Evolutionary conservation across 1,140 invertebrate genomes (phyloP).

Genomic region (Pemphigus obesinymphae): DNA sequence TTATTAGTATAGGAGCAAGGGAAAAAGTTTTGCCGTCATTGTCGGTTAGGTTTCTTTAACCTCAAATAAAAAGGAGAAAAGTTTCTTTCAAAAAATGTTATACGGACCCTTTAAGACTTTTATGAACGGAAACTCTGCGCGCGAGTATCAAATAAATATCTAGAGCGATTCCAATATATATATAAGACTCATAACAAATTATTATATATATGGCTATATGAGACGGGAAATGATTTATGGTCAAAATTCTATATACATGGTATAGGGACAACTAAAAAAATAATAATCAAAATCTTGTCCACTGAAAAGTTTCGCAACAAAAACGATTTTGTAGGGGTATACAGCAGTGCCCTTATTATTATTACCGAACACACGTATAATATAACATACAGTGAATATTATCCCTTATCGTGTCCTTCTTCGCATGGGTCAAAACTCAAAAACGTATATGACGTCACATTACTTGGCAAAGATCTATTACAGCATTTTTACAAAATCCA

Average conservation of each 20-base stretch:
- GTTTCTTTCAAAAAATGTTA: neutral
- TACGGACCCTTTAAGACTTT: neutral
- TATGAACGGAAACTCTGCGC: constrained; percentile 15
- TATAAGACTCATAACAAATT: constrained; percentile 1
- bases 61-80: neutral
- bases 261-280: neutral
- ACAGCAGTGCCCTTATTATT: neutral
- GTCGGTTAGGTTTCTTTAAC: neutral
- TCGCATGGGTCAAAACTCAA: neutral
- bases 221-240: constrained; percentile 28
- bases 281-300: constrained; percentile 28
- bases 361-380: neutral
- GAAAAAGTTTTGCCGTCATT: neutral
- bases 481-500: too few relatives aligned
- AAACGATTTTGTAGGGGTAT: neutral
- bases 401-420: neutral
- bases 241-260: neutral
- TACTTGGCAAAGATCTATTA: too few relatives aligned
- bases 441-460: neutral
- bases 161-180: neutral
- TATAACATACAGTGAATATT: neutral
- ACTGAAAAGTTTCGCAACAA: constrained; percentile 7
- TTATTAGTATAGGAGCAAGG: neutral
- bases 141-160: constrained; percentile 27
- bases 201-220: neutral